A percentile compares a stretch with the other conserved stretches of the same genome.
phyloP scores from a whole-genome alignment of 2,797 vertebrate species.

The Okamejei kenojei region DNA sequence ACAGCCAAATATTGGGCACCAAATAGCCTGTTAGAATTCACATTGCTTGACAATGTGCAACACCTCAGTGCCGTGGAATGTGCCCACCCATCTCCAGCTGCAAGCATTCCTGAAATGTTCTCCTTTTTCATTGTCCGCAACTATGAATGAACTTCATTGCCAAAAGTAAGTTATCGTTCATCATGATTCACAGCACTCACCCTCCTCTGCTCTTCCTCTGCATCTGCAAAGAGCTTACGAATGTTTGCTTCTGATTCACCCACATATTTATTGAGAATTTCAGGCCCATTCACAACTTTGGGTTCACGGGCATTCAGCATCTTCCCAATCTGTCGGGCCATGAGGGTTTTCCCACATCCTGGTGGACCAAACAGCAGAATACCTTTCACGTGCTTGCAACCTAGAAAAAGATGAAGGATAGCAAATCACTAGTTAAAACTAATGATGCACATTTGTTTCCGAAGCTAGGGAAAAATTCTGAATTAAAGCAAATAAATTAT shows the following conservation, averaged over 20 bases:
- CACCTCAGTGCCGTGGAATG: neutral
- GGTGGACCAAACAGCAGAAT: constrained; percentile 89
- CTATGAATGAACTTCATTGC: neutral
- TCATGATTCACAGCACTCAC: constrained; percentile 57
- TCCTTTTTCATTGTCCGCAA: neutral
- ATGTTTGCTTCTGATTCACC: constrained; percentile 97
- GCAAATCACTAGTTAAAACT: neutral
- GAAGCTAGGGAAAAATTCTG: neutral
- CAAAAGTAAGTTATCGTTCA: constrained; percentile 33
- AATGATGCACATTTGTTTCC: neutral
- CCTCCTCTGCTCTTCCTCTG: constrained; percentile 92
- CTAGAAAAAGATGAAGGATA: constrained; percentile 52
- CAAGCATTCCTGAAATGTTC: neutral
- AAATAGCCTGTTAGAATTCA: neutral
- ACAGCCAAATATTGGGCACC: neutral
- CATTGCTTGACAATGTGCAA: neutral
- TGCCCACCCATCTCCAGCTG: neutral
- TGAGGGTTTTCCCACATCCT: constrained; percentile 92
- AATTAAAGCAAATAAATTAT: neutral
- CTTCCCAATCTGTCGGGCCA: constrained; percentile 95
- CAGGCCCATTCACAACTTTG: constrained; percentile 91
- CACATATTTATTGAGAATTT: constrained; percentile 96
- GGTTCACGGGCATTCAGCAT: constrained; percentile 96
- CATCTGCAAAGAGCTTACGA: constrained; percentile 92
- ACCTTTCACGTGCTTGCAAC: constrained; percentile 96